phyloP scores from a whole-genome alignment of 2,797 vertebrate species.

The Enteromius mattozi region DNA sequence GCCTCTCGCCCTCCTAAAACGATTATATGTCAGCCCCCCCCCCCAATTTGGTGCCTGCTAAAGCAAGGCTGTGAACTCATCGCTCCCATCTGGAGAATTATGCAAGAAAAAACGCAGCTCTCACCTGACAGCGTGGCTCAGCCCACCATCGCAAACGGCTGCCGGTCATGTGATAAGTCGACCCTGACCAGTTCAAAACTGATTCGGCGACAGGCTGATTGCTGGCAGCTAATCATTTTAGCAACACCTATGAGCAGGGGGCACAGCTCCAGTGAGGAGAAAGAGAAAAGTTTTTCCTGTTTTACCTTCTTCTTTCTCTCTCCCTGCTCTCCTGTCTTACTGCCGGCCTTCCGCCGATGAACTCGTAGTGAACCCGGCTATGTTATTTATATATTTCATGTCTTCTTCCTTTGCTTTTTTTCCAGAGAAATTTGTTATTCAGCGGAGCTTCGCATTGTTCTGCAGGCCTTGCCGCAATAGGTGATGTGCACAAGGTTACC shows the following conservation, averaged over 20 bases:
- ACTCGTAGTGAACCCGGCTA: slow-evolving; percentile 67
- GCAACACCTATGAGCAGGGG: slow-evolving; percentile 72
- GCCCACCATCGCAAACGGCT: slow-evolving; percentile 67
- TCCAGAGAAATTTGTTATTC: slow-evolving; percentile 50
- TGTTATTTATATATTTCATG: slow-evolving; percentile 61
- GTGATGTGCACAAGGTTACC: slow-evolving; percentile 60
- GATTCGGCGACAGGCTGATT: slow-evolving; percentile 75
- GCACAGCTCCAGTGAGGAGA: slow-evolving; percentile 62
- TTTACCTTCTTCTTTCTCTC: slow-evolving; percentile 31
- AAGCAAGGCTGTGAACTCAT: slow-evolving; percentile 80
- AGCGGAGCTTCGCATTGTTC: slow-evolving; percentile 63
- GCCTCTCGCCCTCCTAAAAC: slow-evolving; percentile 72
- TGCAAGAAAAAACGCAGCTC: slow-evolving; percentile 75
- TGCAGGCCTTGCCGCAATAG: slow-evolving; percentile 58
- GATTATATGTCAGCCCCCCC: slow-evolving; percentile 81
- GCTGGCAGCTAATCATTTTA: slow-evolving; percentile 82
- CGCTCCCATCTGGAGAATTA: slow-evolving; percentile 81
- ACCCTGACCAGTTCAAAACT: slow-evolving; percentile 80
- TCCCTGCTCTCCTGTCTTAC: slow-evolving; percentile 55
- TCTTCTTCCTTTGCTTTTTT: slow-evolving; percentile 52
- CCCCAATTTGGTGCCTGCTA: slow-evolving; percentile 76
- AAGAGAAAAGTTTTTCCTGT: slow-evolving; percentile 48
- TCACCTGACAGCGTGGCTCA: slow-evolving; percentile 76
- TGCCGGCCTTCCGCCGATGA: slow-evolving; percentile 63
- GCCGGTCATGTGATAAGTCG: slow-evolving; percentile 80